Percentiles rank a stretch among this genome's conserved stretches.
These are phyloP conservation scores for Lophius piscatorius DNA, from an alignment of 2,113 vertebrate species.

Conservation along the genomic window DNA sequence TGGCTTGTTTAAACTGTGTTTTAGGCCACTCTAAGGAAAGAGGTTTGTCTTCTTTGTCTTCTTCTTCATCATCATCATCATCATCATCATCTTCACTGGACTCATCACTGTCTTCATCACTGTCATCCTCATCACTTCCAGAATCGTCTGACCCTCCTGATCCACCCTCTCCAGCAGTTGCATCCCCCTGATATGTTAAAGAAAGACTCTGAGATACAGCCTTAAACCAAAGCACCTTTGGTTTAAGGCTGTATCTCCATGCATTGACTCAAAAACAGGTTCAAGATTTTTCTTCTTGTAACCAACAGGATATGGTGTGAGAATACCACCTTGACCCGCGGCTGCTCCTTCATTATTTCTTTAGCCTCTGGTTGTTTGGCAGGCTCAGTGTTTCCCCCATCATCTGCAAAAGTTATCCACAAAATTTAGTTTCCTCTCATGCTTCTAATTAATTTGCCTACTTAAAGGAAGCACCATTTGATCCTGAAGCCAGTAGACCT, in stretches of 20 bases:
- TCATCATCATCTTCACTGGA: constrained; percentile 69
- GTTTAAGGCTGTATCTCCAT: background rate
- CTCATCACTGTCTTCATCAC: constrained; percentile 62
- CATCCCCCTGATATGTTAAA: constrained; percentile 45
- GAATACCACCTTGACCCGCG: constrained; percentile 69
- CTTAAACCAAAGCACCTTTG: no score
- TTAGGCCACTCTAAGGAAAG: constrained; percentile 93
- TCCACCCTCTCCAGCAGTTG: constrained; percentile 55
- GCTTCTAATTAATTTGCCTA: background rate
- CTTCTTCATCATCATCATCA: constrained; percentile 47
- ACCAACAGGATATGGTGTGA: constrained; percentile 31
- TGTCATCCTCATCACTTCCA: constrained; percentile 43
- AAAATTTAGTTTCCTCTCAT: constrained; percentile 1
- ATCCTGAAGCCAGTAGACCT: constrained; percentile 1
- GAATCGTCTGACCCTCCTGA: constrained; percentile 55
- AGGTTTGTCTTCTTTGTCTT: constrained; percentile 85
- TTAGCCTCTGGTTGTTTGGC: constrained; percentile 55
- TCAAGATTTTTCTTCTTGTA: constrained; percentile 68
- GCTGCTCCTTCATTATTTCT: constrained; percentile 52
- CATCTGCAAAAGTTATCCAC: constrained; percentile 44
- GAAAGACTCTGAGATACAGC: background rate
- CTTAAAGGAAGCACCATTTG: background rate
- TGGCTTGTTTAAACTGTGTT: constrained; percentile 85
- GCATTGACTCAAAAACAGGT: constrained; percentile 60
- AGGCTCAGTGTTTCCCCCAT: constrained; percentile 44